Base-by-base conservation (phyloP, 2,113 vertebrate species). In the Malurus alboscapulatus region DNA sequence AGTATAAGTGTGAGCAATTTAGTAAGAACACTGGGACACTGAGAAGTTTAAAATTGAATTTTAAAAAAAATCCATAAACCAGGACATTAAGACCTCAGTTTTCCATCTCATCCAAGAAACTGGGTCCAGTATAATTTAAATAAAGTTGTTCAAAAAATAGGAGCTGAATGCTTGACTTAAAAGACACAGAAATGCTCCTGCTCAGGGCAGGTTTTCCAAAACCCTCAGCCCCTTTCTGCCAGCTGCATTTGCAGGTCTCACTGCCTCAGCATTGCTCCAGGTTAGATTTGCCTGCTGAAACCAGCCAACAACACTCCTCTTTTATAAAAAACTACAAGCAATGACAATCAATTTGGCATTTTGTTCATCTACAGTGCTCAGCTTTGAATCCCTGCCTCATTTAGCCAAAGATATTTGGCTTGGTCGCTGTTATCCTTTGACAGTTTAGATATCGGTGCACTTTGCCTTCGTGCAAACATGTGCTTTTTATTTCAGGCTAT, bases 341-440 rank as follows among this genome's bases (percentile, higher is more conserved):
- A 54, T 9, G 81, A 68, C 87, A 79, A 26, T 16, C 25, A 77
- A 57, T 91, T 94, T 90, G 88, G 76, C 76, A 76, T 92, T 86
- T 96, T 38, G 32, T 81, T 68, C 45, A 3, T 47, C 92, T 3
- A 2, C 24, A 76, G 42, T 17, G 42, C 91, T 94, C 82, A 61
- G 42, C 57, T 91, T 93, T 94, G 79, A 89, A 72, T 91, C 96
- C 96, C 71, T 88, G 82, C 88, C 83, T 93, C 85, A 76, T 94
- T 95, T 88, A 95, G 54, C 82, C 63, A 80, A 92, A 96, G 88
- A 92, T 85, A 93, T 93, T 96, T 96, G 92, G 90, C 93, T 97
- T 92, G 24, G 76, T 94, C 30, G 34, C 63, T 53, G 54, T 24
- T 89, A 34, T 8, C 69, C 38, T 79, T 55, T 71, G 84, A 90